phyloP scores from a whole-genome alignment of 2,797 vertebrate genomes.

The Squalus acanthias region DNA sequence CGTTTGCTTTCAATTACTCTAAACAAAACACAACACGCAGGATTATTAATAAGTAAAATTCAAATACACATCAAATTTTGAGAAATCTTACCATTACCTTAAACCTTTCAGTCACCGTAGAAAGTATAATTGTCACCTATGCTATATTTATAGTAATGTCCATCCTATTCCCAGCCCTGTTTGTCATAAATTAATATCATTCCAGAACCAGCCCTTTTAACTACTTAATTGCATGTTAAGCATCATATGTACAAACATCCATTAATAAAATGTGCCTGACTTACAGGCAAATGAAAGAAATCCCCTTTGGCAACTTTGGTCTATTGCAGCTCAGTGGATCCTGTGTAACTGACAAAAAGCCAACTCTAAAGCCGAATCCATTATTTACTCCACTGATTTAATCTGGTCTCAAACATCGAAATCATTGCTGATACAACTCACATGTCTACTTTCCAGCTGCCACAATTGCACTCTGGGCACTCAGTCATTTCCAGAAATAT shows the following conservation, averaged over 20 bases:
- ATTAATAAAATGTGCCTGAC: neutral
- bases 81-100: neutral
- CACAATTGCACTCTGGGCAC: neutral
- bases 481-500: neutral
- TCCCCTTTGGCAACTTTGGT: neutral
- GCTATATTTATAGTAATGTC: neutral
- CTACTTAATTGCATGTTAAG: neutral
- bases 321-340: neutral
- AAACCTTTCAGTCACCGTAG: neutral
- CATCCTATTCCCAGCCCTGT: neutral
- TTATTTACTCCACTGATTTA: neutral
- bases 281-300: neutral
- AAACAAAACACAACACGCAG: neutral
- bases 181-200: neutral
- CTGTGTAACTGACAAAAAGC: neutral
- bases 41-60: neutral
- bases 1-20: neutral
- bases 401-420: neutral
- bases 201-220: neutral
- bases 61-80: neutral
- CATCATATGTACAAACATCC: neutral
- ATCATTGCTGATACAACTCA: neutral
- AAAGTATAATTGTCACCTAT: neutral
- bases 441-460: neutral
- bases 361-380: neutral